These are phyloP conservation scores for Drosophila longiperda DNA, from an alignment of 2,888 invertebrate genomes.

Conservation along the genomic window DNA sequence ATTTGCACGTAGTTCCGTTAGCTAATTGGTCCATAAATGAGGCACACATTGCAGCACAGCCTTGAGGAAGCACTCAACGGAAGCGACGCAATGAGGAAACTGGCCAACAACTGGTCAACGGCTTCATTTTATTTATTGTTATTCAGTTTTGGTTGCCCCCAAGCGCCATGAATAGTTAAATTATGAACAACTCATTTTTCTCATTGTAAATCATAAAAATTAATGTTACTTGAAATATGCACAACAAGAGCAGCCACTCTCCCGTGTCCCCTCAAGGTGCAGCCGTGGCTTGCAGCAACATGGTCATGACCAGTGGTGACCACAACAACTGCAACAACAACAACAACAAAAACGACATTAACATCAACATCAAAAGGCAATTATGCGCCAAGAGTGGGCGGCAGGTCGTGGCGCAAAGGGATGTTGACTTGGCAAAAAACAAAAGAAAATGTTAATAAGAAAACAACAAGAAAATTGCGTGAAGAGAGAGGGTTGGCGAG, in stretches of 20 bases:
- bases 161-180: constrained; percentile 70
- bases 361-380: constrained; percentile 69
- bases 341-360: constrained; percentile 27
- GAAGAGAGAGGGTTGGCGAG: background rate
- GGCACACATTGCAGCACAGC: background rate
- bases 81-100: constrained; percentile 39
- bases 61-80: constrained; percentile 38
- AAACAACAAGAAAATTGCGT: constrained; percentile 53
- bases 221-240: constrained; percentile 69
- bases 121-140: background rate
- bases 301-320: constrained; percentile 43
- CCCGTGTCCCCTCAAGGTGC: background rate
- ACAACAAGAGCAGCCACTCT: background rate
- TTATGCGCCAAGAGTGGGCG: constrained; percentile 55
- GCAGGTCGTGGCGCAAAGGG: constrained; percentile 10
- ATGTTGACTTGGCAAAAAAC: background rate
- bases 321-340: constrained; percentile 9
- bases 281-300: constrained; percentile 25
- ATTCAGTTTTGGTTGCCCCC: constrained; percentile 6
- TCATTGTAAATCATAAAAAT: constrained; percentile 81
- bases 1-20: constrained; percentile 81
- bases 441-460: constrained; percentile 54
- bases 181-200: constrained; percentile 63
- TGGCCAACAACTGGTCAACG: constrained; percentile 17
- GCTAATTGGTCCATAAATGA: constrained; percentile 69